These are phyloP conservation scores for Dipodomys ordii DNA, from an alignment of 2,113 vertebrate species.

Conservation along the genomic window DNA sequence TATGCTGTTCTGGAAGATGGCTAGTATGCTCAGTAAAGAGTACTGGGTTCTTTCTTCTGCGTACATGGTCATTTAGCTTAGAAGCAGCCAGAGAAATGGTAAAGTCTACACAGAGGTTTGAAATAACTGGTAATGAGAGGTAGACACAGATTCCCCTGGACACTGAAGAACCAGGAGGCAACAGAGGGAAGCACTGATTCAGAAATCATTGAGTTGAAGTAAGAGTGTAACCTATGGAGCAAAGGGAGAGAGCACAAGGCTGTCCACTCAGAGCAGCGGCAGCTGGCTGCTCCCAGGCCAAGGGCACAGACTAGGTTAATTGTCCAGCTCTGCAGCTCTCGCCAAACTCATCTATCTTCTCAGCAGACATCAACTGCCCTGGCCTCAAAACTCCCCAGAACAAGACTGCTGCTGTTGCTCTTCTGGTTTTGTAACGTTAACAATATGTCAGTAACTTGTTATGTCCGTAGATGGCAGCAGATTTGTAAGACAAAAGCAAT, in stretches of 20 bases:
- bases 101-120: background rate
- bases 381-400: constrained; percentile 30
- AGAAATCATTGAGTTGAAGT: accelerated
- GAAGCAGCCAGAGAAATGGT: background rate
- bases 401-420: background rate
- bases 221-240: accelerated
- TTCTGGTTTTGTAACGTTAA: background rate
- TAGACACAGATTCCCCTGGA: background rate
- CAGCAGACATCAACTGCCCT: background rate
- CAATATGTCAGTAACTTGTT: constrained; percentile 18
- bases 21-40: background rate
- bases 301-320: background rate
- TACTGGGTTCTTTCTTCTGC: background rate
- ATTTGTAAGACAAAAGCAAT: constrained; percentile 39
- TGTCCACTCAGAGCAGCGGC: too few relatives aligned
- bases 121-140: background rate
- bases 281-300: background rate
- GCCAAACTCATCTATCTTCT: background rate
- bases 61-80: background rate
- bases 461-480: background rate
- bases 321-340: background rate
- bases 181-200: background rate
- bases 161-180: background rate
- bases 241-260: background rate
- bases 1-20: constrained; percentile 3